These are phyloP conservation scores for Plectropomus leopardus DNA, from an alignment of 2,113 vertebrate genomes.

Conservation along the genomic window DNA sequence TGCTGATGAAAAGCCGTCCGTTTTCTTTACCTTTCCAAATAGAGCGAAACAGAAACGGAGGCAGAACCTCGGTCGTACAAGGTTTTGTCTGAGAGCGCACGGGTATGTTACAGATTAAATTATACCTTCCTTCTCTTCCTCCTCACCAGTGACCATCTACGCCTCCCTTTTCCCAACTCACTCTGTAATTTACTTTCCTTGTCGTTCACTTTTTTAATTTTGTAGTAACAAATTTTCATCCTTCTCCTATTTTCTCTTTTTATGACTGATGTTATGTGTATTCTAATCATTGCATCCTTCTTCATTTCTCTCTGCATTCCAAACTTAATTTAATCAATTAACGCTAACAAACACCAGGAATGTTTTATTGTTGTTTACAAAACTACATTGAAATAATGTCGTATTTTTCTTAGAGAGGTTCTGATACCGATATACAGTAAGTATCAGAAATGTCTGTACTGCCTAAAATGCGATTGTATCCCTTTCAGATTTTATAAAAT, in stretches of 20 bases:
- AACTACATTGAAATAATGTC: neutral
- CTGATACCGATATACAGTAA: too few species aligned
- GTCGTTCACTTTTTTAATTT: conserved; percentile 12
- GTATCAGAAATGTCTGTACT: too few species aligned
- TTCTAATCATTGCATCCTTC: conserved; percentile 16
- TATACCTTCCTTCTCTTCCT: conserved; percentile 26
- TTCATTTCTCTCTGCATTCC: neutral
- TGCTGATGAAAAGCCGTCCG: conserved; percentile 46
- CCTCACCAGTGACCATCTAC: conserved; percentile 28
- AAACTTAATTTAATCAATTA: neutral
- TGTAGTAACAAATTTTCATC: neutral
- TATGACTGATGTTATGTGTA: neutral
- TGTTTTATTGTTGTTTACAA: neutral
- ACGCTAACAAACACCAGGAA: neutral
- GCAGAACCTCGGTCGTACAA: conserved; percentile 82
- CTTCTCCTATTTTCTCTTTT: neutral
- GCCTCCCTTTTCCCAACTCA: neutral
- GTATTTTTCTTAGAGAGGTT: too few species aligned
- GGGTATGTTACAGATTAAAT: conserved; percentile 87
- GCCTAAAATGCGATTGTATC: too few species aligned
- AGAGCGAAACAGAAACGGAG: conserved; percentile 79
- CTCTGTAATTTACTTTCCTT: conserved; percentile 35
- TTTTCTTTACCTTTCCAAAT: conserved; percentile 64
- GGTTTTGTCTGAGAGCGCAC: conserved; percentile 89
- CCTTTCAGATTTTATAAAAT: too few species aligned